Conservation (phyloP, 2,113 vertebrate species). For the Gallinago paraguaiae region DNA sequence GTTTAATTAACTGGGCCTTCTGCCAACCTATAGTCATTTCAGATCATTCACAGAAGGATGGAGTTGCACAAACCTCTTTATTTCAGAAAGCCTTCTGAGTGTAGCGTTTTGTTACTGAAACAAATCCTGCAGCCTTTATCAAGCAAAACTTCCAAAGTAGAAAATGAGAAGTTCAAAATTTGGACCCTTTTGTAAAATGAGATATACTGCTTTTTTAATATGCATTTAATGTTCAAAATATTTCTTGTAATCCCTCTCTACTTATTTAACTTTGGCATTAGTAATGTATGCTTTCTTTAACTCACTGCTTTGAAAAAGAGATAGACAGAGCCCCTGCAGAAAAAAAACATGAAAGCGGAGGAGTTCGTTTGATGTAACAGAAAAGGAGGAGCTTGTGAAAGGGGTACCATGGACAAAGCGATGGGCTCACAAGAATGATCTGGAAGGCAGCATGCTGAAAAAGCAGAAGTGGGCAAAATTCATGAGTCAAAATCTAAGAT, state of each 20-base stretch:
- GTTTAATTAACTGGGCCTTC: slow-evolving; percentile 32
- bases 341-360: neutral
- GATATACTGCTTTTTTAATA: neutral
- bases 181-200: neutral
- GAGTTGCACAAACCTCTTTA: neutral
- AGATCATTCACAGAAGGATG: neutral
- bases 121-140: neutral
- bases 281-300: neutral
- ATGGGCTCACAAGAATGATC: slow-evolving; percentile 26
- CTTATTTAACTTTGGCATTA: neutral
- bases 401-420: neutral
- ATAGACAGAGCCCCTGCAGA: neutral
- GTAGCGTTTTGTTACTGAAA: neutral
- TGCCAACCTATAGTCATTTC: neutral
- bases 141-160: neutral
- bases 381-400: neutral
- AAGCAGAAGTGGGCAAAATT: neutral
- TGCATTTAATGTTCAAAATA: neutral
- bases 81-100: neutral
- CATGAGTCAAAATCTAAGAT: neutral
- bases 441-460: neutral
- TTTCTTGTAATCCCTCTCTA: neutral
- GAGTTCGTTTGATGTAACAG: neutral
- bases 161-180: neutral
- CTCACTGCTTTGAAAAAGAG: neutral